These are phyloP conservation scores for Osedax fenrisi DNA, from an alignment of 2,888 invertebrate genomes.

Conservation along the genomic window DNA sequence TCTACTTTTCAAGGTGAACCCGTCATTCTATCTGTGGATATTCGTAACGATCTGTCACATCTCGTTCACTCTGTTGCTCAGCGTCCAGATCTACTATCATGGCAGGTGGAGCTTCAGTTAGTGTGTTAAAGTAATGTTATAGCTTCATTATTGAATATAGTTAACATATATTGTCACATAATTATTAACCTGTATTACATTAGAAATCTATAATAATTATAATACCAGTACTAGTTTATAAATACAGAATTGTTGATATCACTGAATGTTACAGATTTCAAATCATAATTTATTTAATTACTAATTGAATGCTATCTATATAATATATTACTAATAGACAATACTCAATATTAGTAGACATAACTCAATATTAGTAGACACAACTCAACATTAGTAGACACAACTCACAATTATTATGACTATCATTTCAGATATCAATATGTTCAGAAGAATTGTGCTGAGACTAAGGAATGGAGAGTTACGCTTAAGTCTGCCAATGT, in stretches of 20 bases:
- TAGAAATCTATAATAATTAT: too few species aligned
- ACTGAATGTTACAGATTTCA: too few species aligned
- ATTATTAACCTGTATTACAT: too few species aligned
- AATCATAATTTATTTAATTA: too few species aligned
- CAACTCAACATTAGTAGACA: neutral
- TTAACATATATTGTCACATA: too few species aligned
- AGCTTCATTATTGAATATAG: too few species aligned
- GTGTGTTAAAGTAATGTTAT: too few species aligned
- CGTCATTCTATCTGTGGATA: conserved; percentile 58
- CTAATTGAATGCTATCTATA: neutral
- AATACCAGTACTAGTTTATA: too few species aligned
- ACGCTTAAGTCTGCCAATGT: conserved; percentile 50
- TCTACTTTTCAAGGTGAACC: conserved; percentile 43
- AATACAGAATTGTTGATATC: too few species aligned
- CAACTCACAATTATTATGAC: neutral
- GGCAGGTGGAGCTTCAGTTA: conserved; percentile 55
- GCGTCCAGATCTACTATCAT: conserved; percentile 51
- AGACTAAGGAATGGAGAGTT: conserved; percentile 48
- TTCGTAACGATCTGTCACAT: conserved; percentile 63
- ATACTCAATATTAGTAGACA: neutral
- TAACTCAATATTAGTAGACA: neutral
- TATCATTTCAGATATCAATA: conserved; percentile 49
- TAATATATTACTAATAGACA: neutral
- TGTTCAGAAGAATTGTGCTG: conserved; percentile 50
- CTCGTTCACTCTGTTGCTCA: conserved; percentile 57